phyloP scores from a whole-genome alignment of 2,888 invertebrate genomes.

The Meloe dianella region DNA sequence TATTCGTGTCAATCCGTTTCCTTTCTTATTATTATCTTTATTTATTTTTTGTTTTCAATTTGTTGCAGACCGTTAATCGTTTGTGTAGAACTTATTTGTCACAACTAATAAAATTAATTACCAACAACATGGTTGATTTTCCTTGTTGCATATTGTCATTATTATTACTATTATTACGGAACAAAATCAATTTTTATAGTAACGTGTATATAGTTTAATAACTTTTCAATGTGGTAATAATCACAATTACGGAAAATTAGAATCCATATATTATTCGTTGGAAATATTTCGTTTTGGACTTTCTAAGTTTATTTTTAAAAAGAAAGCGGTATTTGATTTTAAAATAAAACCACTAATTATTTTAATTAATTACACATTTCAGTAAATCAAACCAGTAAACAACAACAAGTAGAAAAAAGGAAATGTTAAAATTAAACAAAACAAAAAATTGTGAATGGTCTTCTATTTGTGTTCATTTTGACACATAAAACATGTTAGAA shows the following conservation, averaged over 20 bases:
- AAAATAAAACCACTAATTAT: constrained; percentile 7
- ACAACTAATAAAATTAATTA: not conserved
- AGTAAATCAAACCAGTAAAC: not conserved
- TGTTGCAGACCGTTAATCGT: not conserved
- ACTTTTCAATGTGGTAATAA: not conserved
- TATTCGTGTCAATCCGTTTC: not conserved
- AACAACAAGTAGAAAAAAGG: constrained; percentile 8
- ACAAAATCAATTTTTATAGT: not conserved
- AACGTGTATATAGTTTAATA: not conserved
- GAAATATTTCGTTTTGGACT: constrained; percentile 5
- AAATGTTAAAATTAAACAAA: no score
- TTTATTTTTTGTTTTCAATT: no score
- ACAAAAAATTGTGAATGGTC: not conserved
- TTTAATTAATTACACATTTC: constrained; percentile 2
- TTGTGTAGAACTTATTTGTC: not conserved
- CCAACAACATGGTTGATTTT: not conserved
- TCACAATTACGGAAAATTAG: constrained; percentile 2
- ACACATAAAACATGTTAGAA: not conserved
- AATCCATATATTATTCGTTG: not conserved
- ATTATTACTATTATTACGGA: not conserved
- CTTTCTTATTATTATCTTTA: not conserved
- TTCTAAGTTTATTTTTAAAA: constrained; percentile 5
- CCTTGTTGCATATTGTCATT: not conserved
- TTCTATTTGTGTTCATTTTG: not conserved
- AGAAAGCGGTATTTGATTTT: not conserved